Percentiles rank a stretch among this genome's conserved stretches.
Conservation (phyloP, 1,140 invertebrate species). For the Drosophila funebris region DNA sequence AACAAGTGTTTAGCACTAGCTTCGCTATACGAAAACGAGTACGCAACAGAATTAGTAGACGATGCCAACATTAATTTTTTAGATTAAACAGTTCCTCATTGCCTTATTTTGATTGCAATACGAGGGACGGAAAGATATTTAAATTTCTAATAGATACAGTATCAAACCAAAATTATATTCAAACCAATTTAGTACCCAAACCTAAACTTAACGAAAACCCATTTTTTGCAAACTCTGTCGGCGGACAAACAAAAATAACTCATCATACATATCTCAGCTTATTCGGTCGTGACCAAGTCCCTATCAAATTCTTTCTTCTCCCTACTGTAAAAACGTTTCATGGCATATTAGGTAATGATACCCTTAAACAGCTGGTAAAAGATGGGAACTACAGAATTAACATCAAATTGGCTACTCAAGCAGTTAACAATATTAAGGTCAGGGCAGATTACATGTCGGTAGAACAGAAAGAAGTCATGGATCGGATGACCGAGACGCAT, state of each 20-base stretch:
- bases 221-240: conserved; percentile 7
- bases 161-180: conserved; percentile 9
- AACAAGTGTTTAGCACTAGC: neutral
- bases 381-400: neutral
- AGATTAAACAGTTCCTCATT: conserved; percentile 13
- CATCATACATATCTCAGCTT: neutral
- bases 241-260: conserved; percentile 3
- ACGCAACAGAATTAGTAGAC: neutral
- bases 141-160: conserved; percentile 7
- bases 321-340: conserved; percentile 5
- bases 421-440: conserved; percentile 6
- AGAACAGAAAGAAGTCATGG: neutral
- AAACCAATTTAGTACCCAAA: neutral
- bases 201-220: neutral
- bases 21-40: neutral
- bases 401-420: neutral
- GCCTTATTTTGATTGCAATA: neutral
- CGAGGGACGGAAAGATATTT: neutral
- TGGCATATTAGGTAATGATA: neutral
- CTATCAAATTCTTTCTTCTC: neutral
- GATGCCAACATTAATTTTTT: neutral
- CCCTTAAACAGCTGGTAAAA: conserved; percentile 1
- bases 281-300: conserved; percentile 8
- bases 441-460: neutral
- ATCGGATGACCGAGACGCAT: no score